Evolutionary conservation across 2,113 vertebrate genomes (phyloP), one percentile per base, ranked within the genome.

Genomic region (Apteryx mantelli): DNA sequence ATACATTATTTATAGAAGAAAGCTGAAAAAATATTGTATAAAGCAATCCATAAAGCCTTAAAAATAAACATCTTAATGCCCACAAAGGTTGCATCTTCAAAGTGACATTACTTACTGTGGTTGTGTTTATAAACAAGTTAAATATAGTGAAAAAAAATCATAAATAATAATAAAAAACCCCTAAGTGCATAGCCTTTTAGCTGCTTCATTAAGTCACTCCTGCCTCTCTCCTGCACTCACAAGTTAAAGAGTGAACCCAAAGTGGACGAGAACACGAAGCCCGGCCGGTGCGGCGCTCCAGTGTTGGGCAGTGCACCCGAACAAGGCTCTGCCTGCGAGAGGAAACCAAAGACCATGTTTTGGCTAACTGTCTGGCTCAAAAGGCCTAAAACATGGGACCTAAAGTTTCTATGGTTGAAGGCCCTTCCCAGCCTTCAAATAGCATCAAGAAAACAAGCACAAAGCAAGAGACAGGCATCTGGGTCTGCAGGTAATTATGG

Each of bases 381-480:
- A 85, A 44, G 9, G 15, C 48, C 36, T 38, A 32, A 40, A 40
- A 18, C 56, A 65, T 13, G 56, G 10, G 24, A 93, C 42, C 3
- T 32, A 5, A 2, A 38, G 11, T 36, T 85, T 86, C 36, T 61
- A 30, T 36, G 25, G 48, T 44, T 8, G 0, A 70, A 75, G 9
- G 40, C 4, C 9, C 5, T 48, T 19, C 4, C 5, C 28, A 74
- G 11, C 14, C 91, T 40, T 28, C n/a, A 80, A 74, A 58, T 21
- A 83, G 60, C 0, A 0, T 56, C 63, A 92, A 81, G 50, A 30
- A 83, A 88, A 88, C 7, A 92, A 84, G 28, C 26, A 46, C 12
- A 50, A 83, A 79, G 63, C 48, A 82, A 78, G 34, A 95, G 91
- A 86, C 13, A 82, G 73, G 79, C 42, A 64, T 44, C 68, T 91